Evolutionary conservation across 2,113 vertebrate genomes (phyloP).

Genomic region (Megaceryle torquata): DNA sequence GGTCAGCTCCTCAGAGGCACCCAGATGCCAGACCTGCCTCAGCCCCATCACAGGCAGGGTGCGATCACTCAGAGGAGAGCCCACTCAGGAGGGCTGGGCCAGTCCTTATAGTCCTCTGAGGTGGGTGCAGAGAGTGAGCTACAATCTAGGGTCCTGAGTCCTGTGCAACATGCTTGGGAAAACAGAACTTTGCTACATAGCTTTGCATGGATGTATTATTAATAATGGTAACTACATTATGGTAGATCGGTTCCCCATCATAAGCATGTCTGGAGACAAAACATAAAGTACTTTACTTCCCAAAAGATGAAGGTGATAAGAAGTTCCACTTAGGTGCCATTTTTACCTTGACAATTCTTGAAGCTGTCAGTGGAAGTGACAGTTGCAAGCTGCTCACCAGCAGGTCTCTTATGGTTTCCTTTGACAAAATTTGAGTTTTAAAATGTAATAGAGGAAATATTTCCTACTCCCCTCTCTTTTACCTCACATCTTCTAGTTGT

Average conservation of each 20-base stretch:
- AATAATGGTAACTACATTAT: background rate
- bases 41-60: fast-evolving
- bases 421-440: background rate
- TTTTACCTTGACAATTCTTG: background rate
- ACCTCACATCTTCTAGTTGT: background rate
- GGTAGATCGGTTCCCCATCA: background rate
- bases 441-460: background rate
- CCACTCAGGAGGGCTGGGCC: fast-evolving
- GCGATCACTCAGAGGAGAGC: fast-evolving
- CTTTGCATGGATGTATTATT: background rate
- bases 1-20: background rate
- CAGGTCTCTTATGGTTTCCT: background rate
- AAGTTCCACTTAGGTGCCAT: background rate
- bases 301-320: background rate
- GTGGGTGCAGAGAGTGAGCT: fast-evolving
- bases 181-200: background rate
- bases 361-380: background rate
- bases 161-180: background rate
- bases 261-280: background rate
- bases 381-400: background rate
- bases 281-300: background rate
- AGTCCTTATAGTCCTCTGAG: fast-evolving
- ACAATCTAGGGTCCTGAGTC: background rate
- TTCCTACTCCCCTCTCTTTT: background rate
- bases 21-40: background rate